phyloP scores from a whole-genome alignment of 2,888 invertebrate species.

The Tigriopus californicus region DNA sequence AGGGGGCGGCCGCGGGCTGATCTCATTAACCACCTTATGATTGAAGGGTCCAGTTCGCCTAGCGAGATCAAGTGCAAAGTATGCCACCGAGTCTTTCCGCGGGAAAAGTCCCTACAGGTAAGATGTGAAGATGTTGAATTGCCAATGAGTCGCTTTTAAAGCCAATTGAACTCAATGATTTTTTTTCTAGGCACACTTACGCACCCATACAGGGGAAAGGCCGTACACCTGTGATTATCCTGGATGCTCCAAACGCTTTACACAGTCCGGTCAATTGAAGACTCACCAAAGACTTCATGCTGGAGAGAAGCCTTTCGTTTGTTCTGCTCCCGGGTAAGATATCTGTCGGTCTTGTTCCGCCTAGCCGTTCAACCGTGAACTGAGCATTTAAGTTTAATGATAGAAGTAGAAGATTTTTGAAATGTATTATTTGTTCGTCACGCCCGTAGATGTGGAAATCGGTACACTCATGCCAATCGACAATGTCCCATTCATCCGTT shows the following conservation, averaged over 20 bases:
- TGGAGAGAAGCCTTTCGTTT: slow-evolving; percentile 53
- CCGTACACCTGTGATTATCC: slow-evolving; percentile 54
- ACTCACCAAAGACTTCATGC: slow-evolving; percentile 57
- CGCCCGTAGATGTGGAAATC: slow-evolving; percentile 35
- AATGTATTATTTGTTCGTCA: no score
- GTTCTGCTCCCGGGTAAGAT: slow-evolving; percentile 36
- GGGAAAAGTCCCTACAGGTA: slow-evolving; percentile 55
- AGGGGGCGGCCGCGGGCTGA: slow-evolving; percentile 52
- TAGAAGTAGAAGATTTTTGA: no score
- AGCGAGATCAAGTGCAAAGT: slow-evolving; percentile 48
- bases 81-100: slow-evolving; percentile 50
- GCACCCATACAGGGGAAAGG: slow-evolving; percentile 47
- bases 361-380: no score
- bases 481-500: slow-evolving; percentile 52
- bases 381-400: no score
- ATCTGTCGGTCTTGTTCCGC: no score
- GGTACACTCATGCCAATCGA: slow-evolving; percentile 56
- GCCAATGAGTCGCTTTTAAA: not conserved
- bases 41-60: slow-evolving; percentile 46
- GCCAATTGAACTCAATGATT: no score
- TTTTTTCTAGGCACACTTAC: slow-evolving; percentile 29
- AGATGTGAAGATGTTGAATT: not conserved
- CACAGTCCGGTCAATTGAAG: slow-evolving; percentile 55
- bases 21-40: slow-evolving; percentile 43
- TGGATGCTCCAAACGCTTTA: slow-evolving; percentile 40